These are phyloP conservation scores for Cinara cedri DNA, from an alignment of 2,888 invertebrate genomes.

Conservation along the genomic window DNA sequence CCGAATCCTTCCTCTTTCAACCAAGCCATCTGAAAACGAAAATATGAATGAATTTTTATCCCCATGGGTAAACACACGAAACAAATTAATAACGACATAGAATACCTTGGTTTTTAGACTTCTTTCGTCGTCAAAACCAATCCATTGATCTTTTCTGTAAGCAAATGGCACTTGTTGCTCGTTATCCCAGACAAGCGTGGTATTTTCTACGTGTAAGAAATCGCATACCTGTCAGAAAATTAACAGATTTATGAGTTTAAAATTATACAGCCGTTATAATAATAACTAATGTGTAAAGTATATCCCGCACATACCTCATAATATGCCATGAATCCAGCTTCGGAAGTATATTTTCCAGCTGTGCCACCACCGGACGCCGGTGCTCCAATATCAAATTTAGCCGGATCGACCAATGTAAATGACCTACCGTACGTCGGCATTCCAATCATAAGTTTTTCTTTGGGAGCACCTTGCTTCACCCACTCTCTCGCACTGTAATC, in stretches of 20 bases:
- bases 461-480: slow-evolving; percentile 91
- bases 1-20: slow-evolving; percentile 91
- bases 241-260: background rate
- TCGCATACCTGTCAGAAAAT: slow-evolving; percentile 73
- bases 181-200: slow-evolving; percentile 93
- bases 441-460: slow-evolving; percentile 91
- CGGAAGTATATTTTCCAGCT: slow-evolving; percentile 86
- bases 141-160: slow-evolving; percentile 89
- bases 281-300: too few species aligned
- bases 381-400: slow-evolving; percentile 91
- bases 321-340: slow-evolving; percentile 93
- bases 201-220: slow-evolving; percentile 86
- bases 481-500: slow-evolving; percentile 90
- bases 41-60: too few species aligned
- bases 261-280: background rate
- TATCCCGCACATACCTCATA: slow-evolving; percentile 74
- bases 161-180: slow-evolving; percentile 96
- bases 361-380: slow-evolving; percentile 86
- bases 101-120: slow-evolving; percentile 90
- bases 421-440: slow-evolving; percentile 94
- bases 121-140: slow-evolving; percentile 92
- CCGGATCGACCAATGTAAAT: slow-evolving; percentile 83
- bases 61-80: background rate
- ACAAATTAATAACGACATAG: background rate
- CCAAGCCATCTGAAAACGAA: slow-evolving; percentile 79